phyloP scores from a whole-genome alignment of 2,888 invertebrate species.

The Polydesmus complanatus region DNA sequence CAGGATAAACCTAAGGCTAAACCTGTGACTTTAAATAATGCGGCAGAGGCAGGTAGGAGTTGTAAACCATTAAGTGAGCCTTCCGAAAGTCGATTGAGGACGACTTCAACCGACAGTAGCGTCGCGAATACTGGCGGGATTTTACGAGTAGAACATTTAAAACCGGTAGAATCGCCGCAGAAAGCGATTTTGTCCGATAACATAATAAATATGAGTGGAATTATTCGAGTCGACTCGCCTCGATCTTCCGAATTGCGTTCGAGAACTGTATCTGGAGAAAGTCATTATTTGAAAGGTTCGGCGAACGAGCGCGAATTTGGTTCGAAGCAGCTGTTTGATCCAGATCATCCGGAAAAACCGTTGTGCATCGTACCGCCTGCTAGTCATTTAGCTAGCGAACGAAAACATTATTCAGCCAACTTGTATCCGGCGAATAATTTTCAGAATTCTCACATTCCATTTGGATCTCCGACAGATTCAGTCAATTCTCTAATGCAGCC shows the following conservation, averaged over 20 bases:
- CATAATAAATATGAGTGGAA: too few species aligned
- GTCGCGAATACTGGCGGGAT: background rate
- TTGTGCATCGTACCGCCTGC: slow-evolving; percentile 9
- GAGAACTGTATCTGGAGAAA: too few species aligned
- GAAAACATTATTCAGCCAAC: background rate
- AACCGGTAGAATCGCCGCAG: too few species aligned
- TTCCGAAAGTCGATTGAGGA: too few species aligned
- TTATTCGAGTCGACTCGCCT: background rate
- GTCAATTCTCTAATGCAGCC: too few species aligned
- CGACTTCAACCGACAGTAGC: background rate
- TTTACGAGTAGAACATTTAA: background rate
- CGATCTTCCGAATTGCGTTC: background rate
- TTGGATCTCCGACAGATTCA: too few species aligned
- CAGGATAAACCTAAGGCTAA: background rate
- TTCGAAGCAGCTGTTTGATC: slow-evolving; percentile 7
- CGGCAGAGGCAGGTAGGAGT: too few species aligned
- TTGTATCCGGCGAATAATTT: too few species aligned
- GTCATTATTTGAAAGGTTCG: background rate
- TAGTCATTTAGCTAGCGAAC: background rate
- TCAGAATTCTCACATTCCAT: too few species aligned
- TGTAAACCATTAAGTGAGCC: too few species aligned
- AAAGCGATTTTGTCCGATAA: too few species aligned
- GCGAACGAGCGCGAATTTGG: background rate
- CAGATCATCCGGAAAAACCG: slow-evolving; percentile 9
- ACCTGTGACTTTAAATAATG: background rate